phyloP scores from a whole-genome alignment of 1,140 invertebrate species.

The Notospermus geniculatus region DNA sequence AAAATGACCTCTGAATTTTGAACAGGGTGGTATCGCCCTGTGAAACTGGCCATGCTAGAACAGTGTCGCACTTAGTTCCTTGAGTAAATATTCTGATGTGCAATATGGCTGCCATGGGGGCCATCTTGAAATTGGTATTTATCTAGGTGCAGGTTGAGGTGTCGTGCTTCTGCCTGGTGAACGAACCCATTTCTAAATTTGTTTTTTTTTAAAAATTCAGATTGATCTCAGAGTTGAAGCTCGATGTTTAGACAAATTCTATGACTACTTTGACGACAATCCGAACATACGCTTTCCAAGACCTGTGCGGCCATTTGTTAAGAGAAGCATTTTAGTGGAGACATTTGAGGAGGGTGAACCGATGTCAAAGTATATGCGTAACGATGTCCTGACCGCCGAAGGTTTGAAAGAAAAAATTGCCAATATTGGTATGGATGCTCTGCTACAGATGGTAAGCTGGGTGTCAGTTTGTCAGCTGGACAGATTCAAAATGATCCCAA shows the following conservation, averaged over 20 bases:
- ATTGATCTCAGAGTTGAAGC: slow-evolving; percentile 56
- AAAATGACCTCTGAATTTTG: no score
- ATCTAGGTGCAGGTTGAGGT: no score
- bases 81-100: no score
- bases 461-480: no score
- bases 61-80: no score
- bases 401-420: slow-evolving; percentile 47
- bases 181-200: no score
- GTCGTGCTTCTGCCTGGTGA: no score
- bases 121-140: neutral
- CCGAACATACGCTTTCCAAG: slow-evolving; percentile 52
- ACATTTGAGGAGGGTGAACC: slow-evolving; percentile 58
- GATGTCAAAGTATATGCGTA: slow-evolving; percentile 50
- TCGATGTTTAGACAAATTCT: slow-evolving; percentile 54
- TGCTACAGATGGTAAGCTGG: slow-evolving; percentile 58
- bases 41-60: no score
- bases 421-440: slow-evolving; percentile 53
- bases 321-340: slow-evolving; percentile 56
- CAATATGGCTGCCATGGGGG: no score
- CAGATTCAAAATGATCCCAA: no score
- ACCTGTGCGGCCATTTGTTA: slow-evolving; percentile 49
- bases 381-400: slow-evolving; percentile 18
- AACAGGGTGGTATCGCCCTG: no score
- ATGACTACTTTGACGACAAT: slow-evolving; percentile 50
- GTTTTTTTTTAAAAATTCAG: slow-evolving; percentile 31